phyloP scores from a whole-genome alignment of 1,140 invertebrate genomes.

The Onthophagus taurus region DNA sequence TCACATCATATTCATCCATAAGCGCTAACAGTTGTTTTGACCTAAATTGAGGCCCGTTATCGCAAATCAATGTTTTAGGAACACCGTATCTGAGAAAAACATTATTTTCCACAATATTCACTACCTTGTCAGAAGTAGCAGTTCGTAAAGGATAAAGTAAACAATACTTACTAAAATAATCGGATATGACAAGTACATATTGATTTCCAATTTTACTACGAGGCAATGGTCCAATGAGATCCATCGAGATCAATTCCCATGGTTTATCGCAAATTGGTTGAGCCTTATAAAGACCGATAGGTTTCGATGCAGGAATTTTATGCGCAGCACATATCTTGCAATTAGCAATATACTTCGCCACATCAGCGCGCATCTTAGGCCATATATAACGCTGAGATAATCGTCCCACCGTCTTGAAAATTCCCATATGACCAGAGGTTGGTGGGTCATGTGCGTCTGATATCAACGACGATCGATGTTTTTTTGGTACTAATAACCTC shows the following conservation, averaged over 20 bases:
- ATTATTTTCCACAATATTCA: slow-evolving; percentile 6
- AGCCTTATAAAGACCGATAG: slow-evolving; percentile 25
- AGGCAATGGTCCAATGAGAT: slow-evolving; percentile 26
- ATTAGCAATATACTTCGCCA: slow-evolving; percentile 18
- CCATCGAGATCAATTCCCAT: slow-evolving; percentile 24
- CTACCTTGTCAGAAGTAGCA: slow-evolving; percentile 6
- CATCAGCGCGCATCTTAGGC: slow-evolving; percentile 25
- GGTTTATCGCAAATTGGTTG: slow-evolving; percentile 18
- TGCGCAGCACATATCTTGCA: slow-evolving; percentile 26
- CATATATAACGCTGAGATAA: slow-evolving; percentile 24
- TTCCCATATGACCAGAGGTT: slow-evolving; percentile 20
- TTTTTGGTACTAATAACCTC: no score
- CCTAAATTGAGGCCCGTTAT: slow-evolving; percentile 1
- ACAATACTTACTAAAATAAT: not conserved
- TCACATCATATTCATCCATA: no score
- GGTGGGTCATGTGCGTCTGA: slow-evolving; percentile 16
- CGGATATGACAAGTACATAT: not conserved
- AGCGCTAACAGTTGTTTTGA: not conserved
- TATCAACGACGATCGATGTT: no score
- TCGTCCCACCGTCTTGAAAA: slow-evolving; percentile 25
- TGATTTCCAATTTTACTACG: not conserved
- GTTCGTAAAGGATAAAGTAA: slow-evolving; percentile 4
- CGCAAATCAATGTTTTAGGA: not conserved
- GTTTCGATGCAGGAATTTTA: slow-evolving; percentile 23
- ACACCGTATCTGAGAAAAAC: slow-evolving; percentile 14